Evolutionary conservation across 2,797 vertebrate genomes (phyloP).

Genomic region (Falco concolor): DNA sequence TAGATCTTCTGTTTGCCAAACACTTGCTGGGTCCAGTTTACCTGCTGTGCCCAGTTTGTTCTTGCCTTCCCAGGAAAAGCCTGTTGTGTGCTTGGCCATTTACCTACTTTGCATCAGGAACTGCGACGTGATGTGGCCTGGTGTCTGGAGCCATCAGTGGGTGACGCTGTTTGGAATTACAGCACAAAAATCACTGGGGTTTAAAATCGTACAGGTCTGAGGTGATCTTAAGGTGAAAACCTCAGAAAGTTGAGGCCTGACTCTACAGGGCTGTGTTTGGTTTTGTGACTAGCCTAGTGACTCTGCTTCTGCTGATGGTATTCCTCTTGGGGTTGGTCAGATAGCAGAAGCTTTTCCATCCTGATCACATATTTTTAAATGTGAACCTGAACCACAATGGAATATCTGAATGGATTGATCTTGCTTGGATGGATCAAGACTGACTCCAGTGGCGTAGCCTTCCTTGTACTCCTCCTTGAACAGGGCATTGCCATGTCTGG

Average conservation of each 20-base stretch:
- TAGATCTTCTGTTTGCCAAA: neutral
- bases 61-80: neutral
- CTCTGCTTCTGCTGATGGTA: neutral
- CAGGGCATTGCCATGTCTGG: neutral
- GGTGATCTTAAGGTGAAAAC: neutral
- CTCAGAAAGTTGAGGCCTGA: neutral
- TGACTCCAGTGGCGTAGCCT: neutral
- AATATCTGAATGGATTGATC: no score
- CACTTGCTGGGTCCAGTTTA: neutral
- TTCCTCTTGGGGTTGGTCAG: neutral
- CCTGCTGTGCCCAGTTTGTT: neutral
- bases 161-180: neutral
- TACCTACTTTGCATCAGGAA: neutral
- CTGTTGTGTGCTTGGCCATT: neutral
- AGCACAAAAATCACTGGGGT: neutral
- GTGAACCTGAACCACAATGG: neutral
- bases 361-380: neutral
- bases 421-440: neutral
- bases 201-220: neutral
- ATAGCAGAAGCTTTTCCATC: neutral
- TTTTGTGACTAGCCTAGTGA: neutral
- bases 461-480: neutral
- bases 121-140: neutral
- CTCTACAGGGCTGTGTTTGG: neutral
- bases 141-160: neutral